These are phyloP conservation scores for Stenopsyche tienmushanensis DNA, from an alignment of 1,140 invertebrate genomes.

Conservation along the genomic window DNA sequence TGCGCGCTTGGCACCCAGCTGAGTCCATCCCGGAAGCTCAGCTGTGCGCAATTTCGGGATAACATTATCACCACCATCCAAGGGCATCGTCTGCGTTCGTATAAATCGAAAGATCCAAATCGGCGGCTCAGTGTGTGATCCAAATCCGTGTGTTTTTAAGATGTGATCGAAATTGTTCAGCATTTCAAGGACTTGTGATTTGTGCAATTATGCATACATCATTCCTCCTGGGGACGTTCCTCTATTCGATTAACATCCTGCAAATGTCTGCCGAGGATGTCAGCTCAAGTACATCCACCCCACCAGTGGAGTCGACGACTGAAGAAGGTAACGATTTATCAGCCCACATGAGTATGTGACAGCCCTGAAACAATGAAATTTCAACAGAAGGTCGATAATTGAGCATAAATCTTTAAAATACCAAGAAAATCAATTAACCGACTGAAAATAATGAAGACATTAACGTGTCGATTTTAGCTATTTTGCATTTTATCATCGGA, in stretches of 20 bases:
- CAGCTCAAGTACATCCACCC: background rate
- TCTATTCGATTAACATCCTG: conserved; percentile 2
- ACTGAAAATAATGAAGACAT: no score
- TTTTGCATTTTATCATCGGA: no score
- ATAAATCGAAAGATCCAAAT: no score
- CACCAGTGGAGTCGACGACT: background rate
- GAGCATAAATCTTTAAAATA: no score
- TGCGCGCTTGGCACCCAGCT: background rate
- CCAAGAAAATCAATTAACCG: no score
- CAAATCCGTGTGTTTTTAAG: background rate
- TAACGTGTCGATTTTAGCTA: no score
- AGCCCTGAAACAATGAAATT: no score
- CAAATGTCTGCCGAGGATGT: conserved; percentile 11
- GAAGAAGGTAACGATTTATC: conserved; percentile 8
- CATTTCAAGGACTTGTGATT: background rate
- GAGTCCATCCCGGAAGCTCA: background rate
- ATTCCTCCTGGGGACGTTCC: background rate
- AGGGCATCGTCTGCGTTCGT: background rate
- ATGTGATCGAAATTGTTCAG: background rate
- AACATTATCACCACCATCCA: background rate
- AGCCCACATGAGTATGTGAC: no score
- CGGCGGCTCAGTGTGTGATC: no score
- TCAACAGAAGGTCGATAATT: no score
- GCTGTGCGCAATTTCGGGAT: background rate
- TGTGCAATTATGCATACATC: background rate